These are phyloP conservation scores for Molossus molossus DNA, from an alignment of 2,797 vertebrate species.

Conservation along the genomic window DNA sequence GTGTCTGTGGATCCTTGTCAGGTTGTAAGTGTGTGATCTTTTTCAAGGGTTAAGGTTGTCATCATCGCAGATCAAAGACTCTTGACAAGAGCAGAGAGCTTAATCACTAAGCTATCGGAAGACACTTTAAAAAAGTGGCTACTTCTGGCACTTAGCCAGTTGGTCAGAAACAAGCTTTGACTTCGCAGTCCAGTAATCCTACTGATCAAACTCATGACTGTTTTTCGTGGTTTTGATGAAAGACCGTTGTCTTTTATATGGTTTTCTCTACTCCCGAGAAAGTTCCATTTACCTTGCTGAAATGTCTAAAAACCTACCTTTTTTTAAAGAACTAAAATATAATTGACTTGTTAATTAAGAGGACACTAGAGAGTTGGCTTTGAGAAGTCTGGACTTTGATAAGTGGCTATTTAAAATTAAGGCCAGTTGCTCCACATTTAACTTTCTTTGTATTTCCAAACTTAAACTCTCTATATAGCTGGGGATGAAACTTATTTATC, in stretches of 20 bases:
- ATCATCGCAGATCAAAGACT: not conserved
- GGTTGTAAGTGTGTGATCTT: not conserved
- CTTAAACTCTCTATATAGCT: not conserved
- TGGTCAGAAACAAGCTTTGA: slow-evolving; percentile 45
- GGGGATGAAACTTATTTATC: not conserved
- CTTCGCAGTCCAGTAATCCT: not conserved
- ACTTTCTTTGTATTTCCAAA: not conserved
- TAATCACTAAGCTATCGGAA: slow-evolving; percentile 12
- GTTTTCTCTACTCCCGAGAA: not conserved
- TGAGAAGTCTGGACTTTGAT: slow-evolving; percentile 43
- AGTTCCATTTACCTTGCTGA: not conserved
- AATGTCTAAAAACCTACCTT: slow-evolving; percentile 64
- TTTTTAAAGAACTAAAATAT: slow-evolving; percentile 23
- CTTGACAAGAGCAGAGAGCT: not conserved
- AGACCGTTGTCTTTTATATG: not conserved
- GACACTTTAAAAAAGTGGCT: not conserved
- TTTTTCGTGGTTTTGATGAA: not conserved
- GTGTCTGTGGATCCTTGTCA: not conserved
- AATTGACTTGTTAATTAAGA: slow-evolving; percentile 72
- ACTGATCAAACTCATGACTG: not conserved
- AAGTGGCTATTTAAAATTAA: slow-evolving; percentile 50
- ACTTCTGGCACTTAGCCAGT: not conserved
- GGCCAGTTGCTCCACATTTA: not conserved
- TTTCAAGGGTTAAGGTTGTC: slow-evolving; percentile 16
- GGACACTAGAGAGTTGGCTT: not conserved